These are phyloP conservation scores for Catalaphyllia jardinei DNA, from an alignment of 64 coral and sea anemone genomes.

Conservation along the genomic window DNA sequence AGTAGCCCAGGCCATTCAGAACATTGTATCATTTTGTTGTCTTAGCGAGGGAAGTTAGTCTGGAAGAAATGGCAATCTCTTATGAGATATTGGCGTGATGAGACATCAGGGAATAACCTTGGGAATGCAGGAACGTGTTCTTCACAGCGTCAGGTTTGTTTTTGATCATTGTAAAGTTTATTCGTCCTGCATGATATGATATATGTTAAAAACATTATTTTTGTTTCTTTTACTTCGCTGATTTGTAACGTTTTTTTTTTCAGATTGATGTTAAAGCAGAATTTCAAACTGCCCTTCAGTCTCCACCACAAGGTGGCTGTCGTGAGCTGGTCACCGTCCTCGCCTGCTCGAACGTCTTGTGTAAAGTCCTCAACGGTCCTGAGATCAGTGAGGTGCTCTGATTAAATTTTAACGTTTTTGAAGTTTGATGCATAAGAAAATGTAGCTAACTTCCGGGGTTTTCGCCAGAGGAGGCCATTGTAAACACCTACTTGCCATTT, in stretches of 20 bases:
- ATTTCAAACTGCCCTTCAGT: not conserved
- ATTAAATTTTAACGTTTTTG: too few relatives aligned
- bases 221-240: too few relatives aligned
- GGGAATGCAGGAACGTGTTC: not conserved
- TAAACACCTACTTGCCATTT: too few relatives aligned
- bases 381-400: not conserved
- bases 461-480: too few relatives aligned
- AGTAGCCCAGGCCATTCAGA: too few relatives aligned
- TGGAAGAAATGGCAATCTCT: not conserved
- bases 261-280: not conserved
- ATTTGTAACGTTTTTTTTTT: not conserved
- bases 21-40: not conserved
- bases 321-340: not conserved
- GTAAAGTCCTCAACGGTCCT: not conserved
- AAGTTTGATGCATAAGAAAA: too few relatives aligned
- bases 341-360: not conserved
- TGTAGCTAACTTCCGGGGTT: too few relatives aligned
- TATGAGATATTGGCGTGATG: not conserved
- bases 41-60: too few relatives aligned
- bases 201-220: too few relatives aligned
- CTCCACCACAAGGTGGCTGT: not conserved
- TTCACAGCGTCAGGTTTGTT: too few relatives aligned
- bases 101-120: not conserved
- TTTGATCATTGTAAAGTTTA: too few relatives aligned
- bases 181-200: not conserved